Evolutionary conservation across 2,888 invertebrate species (phyloP), one percentile per base, ranked within the genome.

Genomic region (Protula sp.): DNA sequence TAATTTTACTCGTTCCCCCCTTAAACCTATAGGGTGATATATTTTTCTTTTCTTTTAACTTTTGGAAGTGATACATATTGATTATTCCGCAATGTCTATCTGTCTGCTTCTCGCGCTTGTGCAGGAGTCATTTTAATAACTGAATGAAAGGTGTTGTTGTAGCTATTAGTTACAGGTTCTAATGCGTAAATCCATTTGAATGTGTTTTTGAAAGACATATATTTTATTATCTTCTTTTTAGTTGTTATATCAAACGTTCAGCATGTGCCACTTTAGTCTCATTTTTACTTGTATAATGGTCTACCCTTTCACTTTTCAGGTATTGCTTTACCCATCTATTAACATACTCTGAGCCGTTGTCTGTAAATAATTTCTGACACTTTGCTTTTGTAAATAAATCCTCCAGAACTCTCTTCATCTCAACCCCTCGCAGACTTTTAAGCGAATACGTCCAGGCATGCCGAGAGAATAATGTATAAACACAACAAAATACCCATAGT

Each of bases 381-480:
- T 38, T 38, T 14, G 9, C 19, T 9, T 19, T 38, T 38, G 9
- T 38, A 19, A 38, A 38, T 38, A 38, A 9, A 14, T 38, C 9
- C 14, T 38, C 22, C 38, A 58, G 24, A 1, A 45, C 58, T 3
- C 26, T 27, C 4, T 30, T 29, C 24, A 58, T 31, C 22, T 58
- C 58, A 9, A 38, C 14, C 2, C 45, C 22, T 3, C 14, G 5
- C 29, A 50, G 48, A n/a, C 38, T 58, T 38, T 54, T 58, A 22
- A 58, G 28, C 24, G 58, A 53, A 3, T 29, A 22, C 2, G 50
- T 38, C 53, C 53, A 58, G 3, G 45, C 31, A 45, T 54, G 53
- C n/a, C n/a, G n/a, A n/a, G n/a, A n/a, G n/a, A n/a, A n/a, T n/a
- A n/a, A n/a, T n/a, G n/a, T n/a, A n/a, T n/a, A n/a, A n/a, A n/a